Evolutionary conservation across 1,140 invertebrate genomes (phyloP).

Genomic region (Linepithema humile): DNA sequence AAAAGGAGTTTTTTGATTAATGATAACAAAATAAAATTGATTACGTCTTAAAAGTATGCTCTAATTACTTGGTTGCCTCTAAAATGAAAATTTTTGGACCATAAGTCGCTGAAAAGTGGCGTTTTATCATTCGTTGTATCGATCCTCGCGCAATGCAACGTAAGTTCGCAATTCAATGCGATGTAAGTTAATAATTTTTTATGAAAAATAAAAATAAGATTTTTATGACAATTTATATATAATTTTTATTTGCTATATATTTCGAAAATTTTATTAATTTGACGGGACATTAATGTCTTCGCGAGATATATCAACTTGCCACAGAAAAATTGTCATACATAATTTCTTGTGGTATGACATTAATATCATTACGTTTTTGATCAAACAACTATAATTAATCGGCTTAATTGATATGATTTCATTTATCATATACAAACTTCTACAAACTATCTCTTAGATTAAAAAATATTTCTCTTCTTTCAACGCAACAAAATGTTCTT

Average conservation of each 20-base stretch:
- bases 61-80: background rate
- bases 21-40: background rate
- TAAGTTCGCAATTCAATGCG: constrained; percentile 10
- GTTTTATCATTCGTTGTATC: constrained; percentile 52
- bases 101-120: constrained; percentile 28
- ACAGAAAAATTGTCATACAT: background rate
- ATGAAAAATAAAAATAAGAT: background rate
- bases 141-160: constrained; percentile 28
- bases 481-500: background rate
- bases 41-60: background rate
- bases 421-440: background rate
- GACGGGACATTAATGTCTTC: background rate
- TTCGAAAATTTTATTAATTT: background rate
- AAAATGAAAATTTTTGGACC: background rate
- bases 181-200: background rate
- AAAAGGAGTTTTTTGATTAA: too few species aligned
- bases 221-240: background rate
- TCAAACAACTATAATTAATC: constrained; percentile 3
- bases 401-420: background rate
- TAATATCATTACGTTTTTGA: background rate
- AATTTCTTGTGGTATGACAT: background rate
- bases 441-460: background rate
- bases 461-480: background rate
- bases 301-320: background rate
- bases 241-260: background rate